Percentiles rank a stretch among this genome's conserved stretches.
These are phyloP conservation scores for Agonopterix alstromeriana DNA, from an alignment of 2,888 invertebrate species.

Conservation along the genomic window DNA sequence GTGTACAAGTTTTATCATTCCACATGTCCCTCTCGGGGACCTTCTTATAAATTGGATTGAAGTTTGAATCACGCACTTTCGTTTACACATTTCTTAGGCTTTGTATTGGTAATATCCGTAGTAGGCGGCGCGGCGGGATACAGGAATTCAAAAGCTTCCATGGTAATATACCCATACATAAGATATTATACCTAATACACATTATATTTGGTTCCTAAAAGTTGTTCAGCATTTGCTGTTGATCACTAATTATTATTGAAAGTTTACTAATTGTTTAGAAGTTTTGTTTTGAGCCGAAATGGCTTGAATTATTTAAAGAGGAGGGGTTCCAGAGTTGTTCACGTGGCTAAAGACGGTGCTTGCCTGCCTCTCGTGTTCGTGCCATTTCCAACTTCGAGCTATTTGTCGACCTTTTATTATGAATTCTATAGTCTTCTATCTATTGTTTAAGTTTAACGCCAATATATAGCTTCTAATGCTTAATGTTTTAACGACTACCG, in stretches of 20 bases:
- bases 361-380: conserved; percentile 12
- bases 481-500: conserved; percentile 24
- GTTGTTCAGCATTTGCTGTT: conserved; percentile 18
- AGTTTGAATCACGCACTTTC: conserved; percentile 57
- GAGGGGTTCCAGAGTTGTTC: conserved; percentile 40
- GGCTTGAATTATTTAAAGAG: conserved; percentile 49
- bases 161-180: no score
- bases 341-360: conserved; percentile 31
- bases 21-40: conserved; percentile 61
- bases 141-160: no score
- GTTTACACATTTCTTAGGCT: conserved; percentile 17
- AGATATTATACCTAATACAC: no score
- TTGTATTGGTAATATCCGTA: neutral
- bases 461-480: conserved; percentile 6
- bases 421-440: neutral
- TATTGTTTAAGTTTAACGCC: no score
- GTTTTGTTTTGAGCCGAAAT: conserved; percentile 40
- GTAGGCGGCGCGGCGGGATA: no score
- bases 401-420: conserved; percentile 27
- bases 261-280: conserved; percentile 52
- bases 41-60: conserved; percentile 70
- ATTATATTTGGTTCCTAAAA: conserved; percentile 9
- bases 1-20: conserved; percentile 62
- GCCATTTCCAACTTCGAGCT: conserved; percentile 25
- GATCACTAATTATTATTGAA: conserved; percentile 24